Conservation (phyloP, 2,113 vertebrate genomes). For the Myiozetetes cayanensis region DNA sequence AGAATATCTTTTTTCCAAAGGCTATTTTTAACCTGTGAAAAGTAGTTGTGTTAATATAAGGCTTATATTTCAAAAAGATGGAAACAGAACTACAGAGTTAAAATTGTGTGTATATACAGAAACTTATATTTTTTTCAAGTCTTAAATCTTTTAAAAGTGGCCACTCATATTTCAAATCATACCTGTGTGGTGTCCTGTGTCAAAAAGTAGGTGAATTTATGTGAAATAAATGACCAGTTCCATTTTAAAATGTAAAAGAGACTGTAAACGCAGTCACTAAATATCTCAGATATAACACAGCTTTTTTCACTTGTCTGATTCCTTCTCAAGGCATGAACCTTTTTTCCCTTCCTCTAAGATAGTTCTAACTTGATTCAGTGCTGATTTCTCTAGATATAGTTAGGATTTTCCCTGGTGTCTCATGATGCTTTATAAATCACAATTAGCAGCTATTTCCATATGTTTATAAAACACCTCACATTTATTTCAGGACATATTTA, state of each 20-base stretch:
- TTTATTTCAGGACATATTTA: not conserved
- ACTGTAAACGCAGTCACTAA: not conserved
- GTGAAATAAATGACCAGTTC: not conserved
- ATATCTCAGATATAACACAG: not conserved
- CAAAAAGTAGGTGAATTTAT: not conserved
- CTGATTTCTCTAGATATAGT: not conserved
- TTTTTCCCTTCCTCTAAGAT: rapidly evolving
- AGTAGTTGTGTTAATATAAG: not conserved
- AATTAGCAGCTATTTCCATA: not conserved
- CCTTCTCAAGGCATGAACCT: not conserved
- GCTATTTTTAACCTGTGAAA: not conserved
- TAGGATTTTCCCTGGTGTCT: not conserved
- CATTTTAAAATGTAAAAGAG: not conserved
- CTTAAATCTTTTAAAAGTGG: not conserved
- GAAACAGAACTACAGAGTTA: not conserved
- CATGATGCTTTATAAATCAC: not conserved
- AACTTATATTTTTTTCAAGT: not conserved
- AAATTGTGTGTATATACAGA: not conserved
- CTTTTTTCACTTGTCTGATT: not conserved
- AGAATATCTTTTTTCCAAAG: not conserved
- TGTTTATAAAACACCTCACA: not conserved
- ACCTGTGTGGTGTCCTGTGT: not conserved
- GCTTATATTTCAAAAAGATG: not conserved
- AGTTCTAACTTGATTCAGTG: not conserved
- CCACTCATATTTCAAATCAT: not conserved